Evolutionary conservation across 2,113 vertebrate species (phyloP).

Genomic region (Thalassarche chlororhynchos): DNA sequence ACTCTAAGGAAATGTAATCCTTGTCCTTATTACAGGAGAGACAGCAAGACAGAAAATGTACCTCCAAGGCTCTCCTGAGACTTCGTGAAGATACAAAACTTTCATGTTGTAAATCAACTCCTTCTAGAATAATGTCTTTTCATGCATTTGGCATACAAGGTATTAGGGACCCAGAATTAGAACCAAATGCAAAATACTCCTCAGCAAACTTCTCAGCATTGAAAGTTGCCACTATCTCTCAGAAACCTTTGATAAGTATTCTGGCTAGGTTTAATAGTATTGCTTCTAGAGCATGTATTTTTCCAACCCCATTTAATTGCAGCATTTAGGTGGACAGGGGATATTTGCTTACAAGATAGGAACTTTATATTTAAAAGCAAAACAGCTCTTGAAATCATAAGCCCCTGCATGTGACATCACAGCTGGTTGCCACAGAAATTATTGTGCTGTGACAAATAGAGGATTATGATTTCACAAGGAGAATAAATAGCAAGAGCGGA

Average conservation of each 20-base stretch:
- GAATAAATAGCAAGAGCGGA: background rate
- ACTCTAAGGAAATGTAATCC: conserved; percentile 49
- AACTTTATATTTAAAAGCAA: background rate
- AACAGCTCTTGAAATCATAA: background rate
- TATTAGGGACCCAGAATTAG: conserved; percentile 33
- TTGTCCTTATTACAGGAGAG: conserved; percentile 36
- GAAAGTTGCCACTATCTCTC: background rate
- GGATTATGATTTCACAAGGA: background rate
- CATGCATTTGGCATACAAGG: conserved; percentile 21
- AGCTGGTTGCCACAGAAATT: conserved; percentile 8
- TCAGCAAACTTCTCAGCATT: background rate
- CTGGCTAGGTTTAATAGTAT: background rate
- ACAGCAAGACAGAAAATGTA: conserved; percentile 55
- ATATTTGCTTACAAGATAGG: background rate
- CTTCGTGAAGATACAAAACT: conserved; percentile 55
- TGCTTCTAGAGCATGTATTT: background rate
- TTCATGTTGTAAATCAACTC: conserved; percentile 72
- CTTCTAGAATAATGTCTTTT: conserved; percentile 70
- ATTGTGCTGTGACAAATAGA: conserved; percentile 20
- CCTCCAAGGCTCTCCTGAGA: conserved; percentile 57
- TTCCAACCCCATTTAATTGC: background rate
- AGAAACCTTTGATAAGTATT: background rate
- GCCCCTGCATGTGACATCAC: background rate
- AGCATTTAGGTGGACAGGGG: background rate
- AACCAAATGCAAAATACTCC: conserved; percentile 24